phyloP scores from a whole-genome alignment of 2,888 invertebrate species.

The Alviniconcha strummeri region DNA sequence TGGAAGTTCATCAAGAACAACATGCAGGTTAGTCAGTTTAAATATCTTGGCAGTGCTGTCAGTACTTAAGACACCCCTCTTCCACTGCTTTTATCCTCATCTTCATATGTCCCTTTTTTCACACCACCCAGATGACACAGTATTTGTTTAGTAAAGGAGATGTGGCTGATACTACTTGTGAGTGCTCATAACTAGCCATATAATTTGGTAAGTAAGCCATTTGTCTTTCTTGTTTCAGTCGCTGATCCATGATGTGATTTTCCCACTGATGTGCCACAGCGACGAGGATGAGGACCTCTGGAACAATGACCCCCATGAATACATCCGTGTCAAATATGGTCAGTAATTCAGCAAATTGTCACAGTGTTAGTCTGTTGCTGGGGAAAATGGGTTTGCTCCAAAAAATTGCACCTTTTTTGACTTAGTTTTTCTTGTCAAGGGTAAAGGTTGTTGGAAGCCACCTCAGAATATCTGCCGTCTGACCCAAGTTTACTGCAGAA shows the following conservation, averaged over 20 bases:
- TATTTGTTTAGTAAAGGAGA: too few relatives aligned
- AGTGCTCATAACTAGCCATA: too few relatives aligned
- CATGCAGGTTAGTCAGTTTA: conserved; percentile 79
- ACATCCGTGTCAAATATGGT: conserved; percentile 97
- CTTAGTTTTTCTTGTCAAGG: too few relatives aligned
- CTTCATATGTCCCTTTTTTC: too few relatives aligned
- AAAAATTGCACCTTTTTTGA: neutral
- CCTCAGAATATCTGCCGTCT: too few relatives aligned
- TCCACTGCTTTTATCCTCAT: too few relatives aligned
- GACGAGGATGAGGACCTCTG: conserved; percentile 96
- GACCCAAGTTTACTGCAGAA: too few relatives aligned
- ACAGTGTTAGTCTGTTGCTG: neutral
- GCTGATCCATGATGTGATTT: conserved; percentile 94
- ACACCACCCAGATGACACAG: too few relatives aligned
- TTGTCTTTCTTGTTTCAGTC: conserved; percentile 73
- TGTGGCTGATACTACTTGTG: too few relatives aligned
- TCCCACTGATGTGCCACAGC: conserved; percentile 96
- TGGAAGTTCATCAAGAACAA: conserved; percentile 98
- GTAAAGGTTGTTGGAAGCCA: too few relatives aligned
- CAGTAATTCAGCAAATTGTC: conserved; percentile 40
- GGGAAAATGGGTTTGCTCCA: neutral
- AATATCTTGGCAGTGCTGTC: neutral
- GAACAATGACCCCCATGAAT: conserved; percentile 97
- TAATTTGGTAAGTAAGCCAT: too few relatives aligned
- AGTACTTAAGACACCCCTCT: neutral